Conservation (phyloP, 2,113 vertebrate species). For the Lampris megalopsis region DNA sequence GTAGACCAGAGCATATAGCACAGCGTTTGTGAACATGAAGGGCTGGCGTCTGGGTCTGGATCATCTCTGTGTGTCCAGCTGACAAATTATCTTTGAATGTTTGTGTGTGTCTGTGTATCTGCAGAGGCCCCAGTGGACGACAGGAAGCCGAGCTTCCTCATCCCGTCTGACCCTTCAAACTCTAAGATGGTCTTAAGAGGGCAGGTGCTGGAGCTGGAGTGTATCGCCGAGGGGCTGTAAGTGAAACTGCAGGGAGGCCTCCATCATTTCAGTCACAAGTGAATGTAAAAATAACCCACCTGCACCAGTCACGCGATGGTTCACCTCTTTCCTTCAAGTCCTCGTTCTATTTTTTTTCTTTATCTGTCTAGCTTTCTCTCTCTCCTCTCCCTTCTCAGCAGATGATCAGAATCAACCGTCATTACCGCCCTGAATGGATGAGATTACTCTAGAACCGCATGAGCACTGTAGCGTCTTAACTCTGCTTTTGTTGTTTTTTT, state of each 20-base stretch:
- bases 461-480: too few species aligned
- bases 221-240: conserved; percentile 97
- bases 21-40: conserved; percentile 16
- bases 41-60: neutral
- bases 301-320: neutral
- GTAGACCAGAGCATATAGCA: neutral
- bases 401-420: too few species aligned
- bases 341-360: too few species aligned
- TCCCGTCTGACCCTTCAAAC: conserved; percentile 86
- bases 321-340: too few species aligned
- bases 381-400: too few species aligned
- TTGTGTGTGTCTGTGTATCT: conserved; percentile 30
- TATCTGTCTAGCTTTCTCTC: too few species aligned
- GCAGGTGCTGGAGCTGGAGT: conserved; percentile 91
- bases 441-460: too few species aligned
- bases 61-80: neutral
- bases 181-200: conserved; percentile 92
- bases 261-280: conserved; percentile 8
- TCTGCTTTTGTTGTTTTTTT: too few species aligned
- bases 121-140: conserved; percentile 88
- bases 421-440: too few species aligned
- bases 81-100: conserved; percentile 9
- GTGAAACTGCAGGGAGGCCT: conserved; percentile 63
- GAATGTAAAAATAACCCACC: conserved; percentile 14
- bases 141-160: conserved; percentile 89